phyloP scores from a whole-genome alignment of 2,797 vertebrate genomes.

The Prunella strophiata region DNA sequence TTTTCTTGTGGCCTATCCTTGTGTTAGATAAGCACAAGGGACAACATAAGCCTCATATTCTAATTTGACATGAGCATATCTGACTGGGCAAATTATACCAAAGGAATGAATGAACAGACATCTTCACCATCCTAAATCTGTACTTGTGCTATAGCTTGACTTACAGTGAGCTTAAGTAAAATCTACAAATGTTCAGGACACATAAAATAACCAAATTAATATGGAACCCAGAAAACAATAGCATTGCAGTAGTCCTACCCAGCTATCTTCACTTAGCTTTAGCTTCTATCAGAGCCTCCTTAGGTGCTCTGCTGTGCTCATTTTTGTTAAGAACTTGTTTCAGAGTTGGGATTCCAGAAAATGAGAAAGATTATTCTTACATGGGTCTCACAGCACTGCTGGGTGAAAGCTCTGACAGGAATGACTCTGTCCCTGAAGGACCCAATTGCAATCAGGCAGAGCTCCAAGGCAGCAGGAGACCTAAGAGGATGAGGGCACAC shows the following conservation, averaged over 20 bases:
- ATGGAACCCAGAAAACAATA: not conserved
- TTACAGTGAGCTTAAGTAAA: not conserved
- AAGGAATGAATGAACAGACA: not conserved
- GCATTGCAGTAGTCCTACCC: not conserved
- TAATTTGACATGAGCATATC: slow-evolving; percentile 6
- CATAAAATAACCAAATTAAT: not conserved
- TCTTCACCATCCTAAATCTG: not conserved
- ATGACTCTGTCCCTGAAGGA: not conserved
- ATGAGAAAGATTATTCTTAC: slow-evolving; percentile 1
- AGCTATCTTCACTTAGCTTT: slow-evolving; percentile 5
- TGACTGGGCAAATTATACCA: not conserved
- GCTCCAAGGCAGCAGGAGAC: slow-evolving; percentile 19
- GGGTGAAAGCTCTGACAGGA: not conserved
- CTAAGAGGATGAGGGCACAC: not conserved
- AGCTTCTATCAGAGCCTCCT: not conserved
- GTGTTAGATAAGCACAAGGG: not conserved
- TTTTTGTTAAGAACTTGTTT: slow-evolving; percentile 18
- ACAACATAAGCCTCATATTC: not conserved
- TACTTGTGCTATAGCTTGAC: not conserved
- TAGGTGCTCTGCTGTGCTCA: not conserved
- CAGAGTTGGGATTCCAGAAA: not conserved
- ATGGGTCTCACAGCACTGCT: not conserved
- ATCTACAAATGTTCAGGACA: not conserved
- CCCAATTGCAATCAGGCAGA: slow-evolving; percentile 5
- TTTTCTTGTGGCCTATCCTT: not conserved